Evolutionary conservation across 1,140 invertebrate genomes (phyloP), one percentile per base, ranked within the genome.

Genomic region (Leguminivora glycinivorella): DNA sequence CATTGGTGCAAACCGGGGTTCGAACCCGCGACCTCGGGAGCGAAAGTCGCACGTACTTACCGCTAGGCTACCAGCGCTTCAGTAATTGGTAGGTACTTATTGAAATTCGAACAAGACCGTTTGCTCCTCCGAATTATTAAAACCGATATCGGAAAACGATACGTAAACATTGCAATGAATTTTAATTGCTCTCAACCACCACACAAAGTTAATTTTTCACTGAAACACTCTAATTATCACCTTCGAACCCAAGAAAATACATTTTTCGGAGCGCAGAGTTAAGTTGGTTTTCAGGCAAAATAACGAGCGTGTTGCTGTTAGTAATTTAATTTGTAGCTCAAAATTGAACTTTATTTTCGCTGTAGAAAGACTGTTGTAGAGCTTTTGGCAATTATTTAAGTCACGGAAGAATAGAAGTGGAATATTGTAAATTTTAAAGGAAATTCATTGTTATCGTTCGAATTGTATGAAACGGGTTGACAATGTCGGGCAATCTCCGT

Each of bases 111-210:
- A 52, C 19, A 22, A 10, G 7, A 52, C 7, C 47, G 19, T 52
- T 10, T 19, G 19, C 7, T 52, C 47, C 47, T 52, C 47, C 19
- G 17, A 52, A 52, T 52, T 52, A 22, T 38, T 52, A 52, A 52
- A 52, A 52, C 47, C 47, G 47, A 52, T 52, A 52, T 52, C 19
- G 47, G 47, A 52, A 52, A 52, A 52, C 47, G 47, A 52, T 52
- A 52, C 6, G 47, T 52, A 52, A 52, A 52, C 47, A 52, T 0
- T 22, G 47, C 47, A 52, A 52, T 52, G 47, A 52, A 52, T 52
- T 52, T 52, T 52, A 52, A 52, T 52, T 52, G 17, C 17, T 52
- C 47, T 52, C 19, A 52, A 38, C 5, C 19, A 52, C n/a, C 40
- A 6, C 47, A 22, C 47, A 52, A 52, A 52, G 17, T 52, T 52